Conservation (phyloP, 2,797 vertebrate species). For the Sebastes itinus region DNA sequence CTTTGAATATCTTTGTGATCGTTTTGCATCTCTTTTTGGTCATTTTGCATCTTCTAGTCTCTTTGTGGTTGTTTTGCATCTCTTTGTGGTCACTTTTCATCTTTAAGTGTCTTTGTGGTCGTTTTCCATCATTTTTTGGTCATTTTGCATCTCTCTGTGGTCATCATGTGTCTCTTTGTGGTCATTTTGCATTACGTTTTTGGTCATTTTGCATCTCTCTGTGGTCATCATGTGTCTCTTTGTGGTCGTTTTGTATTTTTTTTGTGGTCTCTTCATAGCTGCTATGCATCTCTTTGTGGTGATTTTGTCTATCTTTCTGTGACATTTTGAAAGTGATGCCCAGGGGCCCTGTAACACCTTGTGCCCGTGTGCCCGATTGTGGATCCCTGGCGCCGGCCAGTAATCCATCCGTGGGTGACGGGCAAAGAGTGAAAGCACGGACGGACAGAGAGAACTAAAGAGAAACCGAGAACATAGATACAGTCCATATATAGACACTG, state of each 20-base stretch:
- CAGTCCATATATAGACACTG: slow-evolving; percentile 16
- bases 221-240: no score
- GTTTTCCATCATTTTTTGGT: no score
- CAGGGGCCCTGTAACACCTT: not conserved
- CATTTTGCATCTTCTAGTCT: no score
- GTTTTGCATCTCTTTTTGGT: no score
- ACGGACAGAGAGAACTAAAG: not conserved
- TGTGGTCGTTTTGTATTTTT: no score
- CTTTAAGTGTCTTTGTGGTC: no score
- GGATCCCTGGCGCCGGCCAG: not conserved
- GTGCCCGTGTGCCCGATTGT: not conserved
- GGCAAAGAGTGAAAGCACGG: not conserved
- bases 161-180: no score
- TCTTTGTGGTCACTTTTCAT: not conserved
- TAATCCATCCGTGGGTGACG: slow-evolving; percentile 1
- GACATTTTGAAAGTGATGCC: not conserved
- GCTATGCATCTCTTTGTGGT: not conserved
- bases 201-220: not conserved
- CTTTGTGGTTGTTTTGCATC: no score
- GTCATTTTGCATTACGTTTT: no score
- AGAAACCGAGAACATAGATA: not conserved
- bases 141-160: no score
- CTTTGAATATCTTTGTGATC: no score
- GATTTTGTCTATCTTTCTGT: not conserved
- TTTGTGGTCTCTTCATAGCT: not conserved